phyloP scores from a whole-genome alignment of 2,113 vertebrate genomes.

The Piaya cayana region DNA sequence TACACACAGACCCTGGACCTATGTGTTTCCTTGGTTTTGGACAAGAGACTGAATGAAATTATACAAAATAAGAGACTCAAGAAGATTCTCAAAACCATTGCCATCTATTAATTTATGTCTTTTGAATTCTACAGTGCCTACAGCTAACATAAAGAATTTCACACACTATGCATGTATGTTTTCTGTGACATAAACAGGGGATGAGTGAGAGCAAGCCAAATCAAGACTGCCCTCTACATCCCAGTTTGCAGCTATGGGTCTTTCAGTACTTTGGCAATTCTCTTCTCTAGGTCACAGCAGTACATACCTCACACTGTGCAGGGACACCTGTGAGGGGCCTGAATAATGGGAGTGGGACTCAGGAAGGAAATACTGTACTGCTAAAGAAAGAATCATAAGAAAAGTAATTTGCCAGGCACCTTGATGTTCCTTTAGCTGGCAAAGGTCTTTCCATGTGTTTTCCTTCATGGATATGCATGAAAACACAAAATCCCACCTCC shows the following conservation, averaged over 20 bases:
- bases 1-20: background rate
- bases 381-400: background rate
- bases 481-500: background rate
- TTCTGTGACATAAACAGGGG: background rate
- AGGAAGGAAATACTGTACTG: background rate
- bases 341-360: background rate
- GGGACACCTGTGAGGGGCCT: background rate
- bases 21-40: background rate
- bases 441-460: background rate
- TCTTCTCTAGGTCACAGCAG: background rate
- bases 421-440: background rate
- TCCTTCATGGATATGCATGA: background rate
- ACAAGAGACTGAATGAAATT: background rate
- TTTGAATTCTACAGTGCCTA: background rate
- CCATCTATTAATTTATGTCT: background rate
- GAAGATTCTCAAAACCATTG: background rate
- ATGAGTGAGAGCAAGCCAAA: background rate
- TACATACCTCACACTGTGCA: rapidly evolving
- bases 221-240: background rate
- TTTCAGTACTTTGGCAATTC: background rate
- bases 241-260: background rate
- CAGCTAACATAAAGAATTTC: background rate
- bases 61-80: background rate
- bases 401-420: background rate
- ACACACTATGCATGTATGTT: background rate